Base-by-base conservation (phyloP, 2,888 invertebrate genomes). In the Epirrhoe tristata region DNA sequence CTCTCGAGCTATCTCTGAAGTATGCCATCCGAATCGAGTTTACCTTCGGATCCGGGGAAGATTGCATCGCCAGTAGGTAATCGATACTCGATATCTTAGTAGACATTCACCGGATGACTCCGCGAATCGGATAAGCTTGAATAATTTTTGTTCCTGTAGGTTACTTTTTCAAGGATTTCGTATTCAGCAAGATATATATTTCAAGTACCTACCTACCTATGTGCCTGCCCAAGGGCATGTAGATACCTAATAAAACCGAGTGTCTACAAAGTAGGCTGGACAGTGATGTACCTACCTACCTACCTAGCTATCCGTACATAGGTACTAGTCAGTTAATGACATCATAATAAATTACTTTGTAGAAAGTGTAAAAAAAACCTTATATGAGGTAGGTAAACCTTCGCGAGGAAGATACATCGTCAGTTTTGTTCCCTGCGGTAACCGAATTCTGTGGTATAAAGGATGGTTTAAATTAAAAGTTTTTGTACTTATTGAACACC, bases 21-120 rank as follows among this genome's bases (percentile, higher is more conserved):
- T 84, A 77, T 81, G 84, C 81, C 84, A 82, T 78, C 76, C 75
- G 75, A 83, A 81, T 81, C 75, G 75, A 84, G 77, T 66, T 65
- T 51, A 55, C 66, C 62, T 58, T 77, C 76, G 70, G 74, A 74
- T 74, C 74, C 66, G 72, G 74, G 75, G 72, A 74, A 80, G 78
- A 81, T 81, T 80, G 79, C 81, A 81, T 80, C 79, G 77, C 74
- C 73, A 74, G 76, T 80, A n/a, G n/a, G n/a, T n/a, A 74, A 85
- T 87, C 86, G 81, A 86, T 87, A 84, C 74, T 74, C 71, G 77
- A 77, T 78, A 81, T 77, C 76, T 80, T 69, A 67, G 69, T 64
- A 73, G 68, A 69, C 64, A 63, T 70, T 70, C 64, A 51, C 56
- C 48, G 39, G 57, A 63, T 69, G 55, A 51, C 62, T 62, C 34